Percentiles rank a stretch among this genome's conserved stretches.
These are phyloP conservation scores for Leptinotarsa undecemlineata DNA, from an alignment of 1,140 invertebrate genomes.

Conservation along the genomic window DNA sequence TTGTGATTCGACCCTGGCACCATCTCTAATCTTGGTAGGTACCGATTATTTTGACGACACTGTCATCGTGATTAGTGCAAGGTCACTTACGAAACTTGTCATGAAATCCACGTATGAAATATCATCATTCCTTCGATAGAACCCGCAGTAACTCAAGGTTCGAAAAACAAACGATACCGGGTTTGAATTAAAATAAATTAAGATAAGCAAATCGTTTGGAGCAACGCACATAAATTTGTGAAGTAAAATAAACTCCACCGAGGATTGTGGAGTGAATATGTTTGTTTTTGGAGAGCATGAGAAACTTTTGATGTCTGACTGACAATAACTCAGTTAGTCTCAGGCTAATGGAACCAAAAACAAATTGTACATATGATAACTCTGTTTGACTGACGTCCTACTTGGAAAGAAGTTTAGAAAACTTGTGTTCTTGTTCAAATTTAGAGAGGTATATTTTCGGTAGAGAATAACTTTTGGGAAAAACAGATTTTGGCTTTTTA, in stretches of 20 bases:
- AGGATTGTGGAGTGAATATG: neutral
- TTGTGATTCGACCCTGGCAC: too few species aligned
- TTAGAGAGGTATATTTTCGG: too few species aligned
- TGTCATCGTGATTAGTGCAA: neutral
- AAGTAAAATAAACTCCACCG: neutral
- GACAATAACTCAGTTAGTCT: too few species aligned
- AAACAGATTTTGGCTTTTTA: too few species aligned
- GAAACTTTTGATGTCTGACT: too few species aligned
- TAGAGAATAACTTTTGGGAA: too few species aligned
- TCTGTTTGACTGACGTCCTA: too few species aligned
- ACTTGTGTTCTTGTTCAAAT: too few species aligned
- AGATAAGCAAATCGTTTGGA: neutral
- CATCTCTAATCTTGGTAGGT: neutral
- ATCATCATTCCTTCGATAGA: neutral
- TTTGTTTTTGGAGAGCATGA: neutral
- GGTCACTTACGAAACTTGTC: neutral
- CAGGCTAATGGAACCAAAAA: too few species aligned
- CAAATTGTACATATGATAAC: too few species aligned
- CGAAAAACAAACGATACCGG: conserved; percentile 1
- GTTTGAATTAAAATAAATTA: conserved; percentile 7
- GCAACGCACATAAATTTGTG: neutral
- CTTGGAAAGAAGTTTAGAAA: too few species aligned
- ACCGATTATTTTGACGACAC: neutral
- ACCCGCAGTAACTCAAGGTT: neutral
- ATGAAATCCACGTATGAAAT: neutral